phyloP scores from a whole-genome alignment of 2,888 invertebrate genomes.

The Stomorhina lunata region DNA sequence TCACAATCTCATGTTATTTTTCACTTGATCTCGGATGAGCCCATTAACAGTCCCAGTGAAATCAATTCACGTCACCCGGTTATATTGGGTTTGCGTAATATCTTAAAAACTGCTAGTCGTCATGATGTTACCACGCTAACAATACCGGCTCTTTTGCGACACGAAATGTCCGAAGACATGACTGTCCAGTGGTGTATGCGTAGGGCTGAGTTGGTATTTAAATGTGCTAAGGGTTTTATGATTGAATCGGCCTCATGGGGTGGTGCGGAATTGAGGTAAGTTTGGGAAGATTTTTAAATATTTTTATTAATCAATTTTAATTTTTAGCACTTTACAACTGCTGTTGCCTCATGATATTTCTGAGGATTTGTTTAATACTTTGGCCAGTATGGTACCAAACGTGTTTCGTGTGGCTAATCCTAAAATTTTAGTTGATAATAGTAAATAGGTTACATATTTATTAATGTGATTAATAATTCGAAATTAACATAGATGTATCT shows the following conservation, averaged over 20 bases:
- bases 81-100: conserved; percentile 95
- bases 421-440: conserved; percentile 85
- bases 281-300: background rate
- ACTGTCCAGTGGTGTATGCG: conserved; percentile 97
- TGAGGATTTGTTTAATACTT: conserved; percentile 88
- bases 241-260: conserved; percentile 98
- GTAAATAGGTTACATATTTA: conserved; percentile 1
- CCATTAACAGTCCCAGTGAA: conserved; percentile 85
- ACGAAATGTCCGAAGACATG: conserved; percentile 98
- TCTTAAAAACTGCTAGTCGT: conserved; percentile 96
- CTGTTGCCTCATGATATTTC: conserved; percentile 92
- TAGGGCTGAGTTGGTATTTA: conserved; percentile 97
- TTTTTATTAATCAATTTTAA: background rate
- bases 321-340: conserved; percentile 77
- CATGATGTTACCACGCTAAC: conserved; percentile 96
- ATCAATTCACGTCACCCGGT: conserved; percentile 97
- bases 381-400: conserved; percentile 93
- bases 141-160: conserved; percentile 94
- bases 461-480: too few relatives aligned
- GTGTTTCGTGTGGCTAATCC: conserved; percentile 98
- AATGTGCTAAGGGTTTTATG: conserved; percentile 99
- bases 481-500: too few relatives aligned
- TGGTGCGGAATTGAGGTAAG: conserved; percentile 91
- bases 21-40: conserved; percentile 95
- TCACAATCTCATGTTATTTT: conserved; percentile 97